A percentile compares a stretch with the other conserved stretches of the same genome.
phyloP scores from a whole-genome alignment of 1,140 invertebrate species.

The Gonatopus flavifemur region DNA sequence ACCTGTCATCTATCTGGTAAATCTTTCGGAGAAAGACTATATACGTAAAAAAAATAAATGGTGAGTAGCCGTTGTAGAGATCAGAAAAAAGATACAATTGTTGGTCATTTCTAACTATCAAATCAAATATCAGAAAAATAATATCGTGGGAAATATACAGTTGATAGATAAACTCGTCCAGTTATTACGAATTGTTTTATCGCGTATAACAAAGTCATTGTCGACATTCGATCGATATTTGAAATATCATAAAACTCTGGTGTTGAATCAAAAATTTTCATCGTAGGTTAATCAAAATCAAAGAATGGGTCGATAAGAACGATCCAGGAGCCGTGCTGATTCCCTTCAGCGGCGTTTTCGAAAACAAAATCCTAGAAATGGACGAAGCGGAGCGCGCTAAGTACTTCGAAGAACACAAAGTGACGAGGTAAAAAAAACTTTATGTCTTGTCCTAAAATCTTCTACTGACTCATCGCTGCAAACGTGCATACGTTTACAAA shows the following conservation, averaged over 20 bases:
- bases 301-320: conserved; percentile 98
- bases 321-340: conserved; percentile 92
- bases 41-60: conserved; percentile 99
- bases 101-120: no score
- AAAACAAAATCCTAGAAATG: conserved; percentile 87
- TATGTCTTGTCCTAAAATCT: not conserved
- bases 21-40: conserved; percentile 97
- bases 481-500: not conserved
- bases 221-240: no score
- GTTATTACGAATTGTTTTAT: no score
- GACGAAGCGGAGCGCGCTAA: conserved; percentile 73
- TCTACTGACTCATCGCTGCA: not conserved
- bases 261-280: no score
- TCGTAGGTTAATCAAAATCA: conserved; percentile 92
- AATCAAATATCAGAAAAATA: conserved; percentile 4
- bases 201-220: no score
- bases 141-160: conserved; percentile 15
- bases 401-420: conserved; percentile 78
- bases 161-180: conserved; percentile 12
- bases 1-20: conserved; percentile 96
- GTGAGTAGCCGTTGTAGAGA: conserved; percentile 57
- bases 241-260: no score
- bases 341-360: conserved; percentile 93
- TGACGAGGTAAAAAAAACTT: conserved; percentile 77
- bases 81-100: not conserved